Evolutionary conservation across 2,113 vertebrate genomes (phyloP).

Genomic region (Candoia aspera): DNA sequence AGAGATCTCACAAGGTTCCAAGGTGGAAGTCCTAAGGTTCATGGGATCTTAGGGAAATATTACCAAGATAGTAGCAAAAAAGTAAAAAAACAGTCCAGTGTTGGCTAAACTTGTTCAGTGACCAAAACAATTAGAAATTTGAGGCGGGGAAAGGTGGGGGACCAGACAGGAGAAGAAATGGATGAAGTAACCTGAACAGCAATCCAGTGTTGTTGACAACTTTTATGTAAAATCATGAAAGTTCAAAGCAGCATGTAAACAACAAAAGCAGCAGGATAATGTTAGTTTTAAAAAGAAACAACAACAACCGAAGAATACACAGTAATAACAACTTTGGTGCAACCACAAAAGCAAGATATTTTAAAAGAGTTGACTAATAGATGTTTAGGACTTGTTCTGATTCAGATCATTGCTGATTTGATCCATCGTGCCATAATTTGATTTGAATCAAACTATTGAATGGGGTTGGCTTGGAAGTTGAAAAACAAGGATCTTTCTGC

Average conservation of each 20-base stretch:
- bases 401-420: background rate
- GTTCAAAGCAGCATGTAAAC: background rate
- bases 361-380: background rate
- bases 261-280: background rate
- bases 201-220: too few species aligned
- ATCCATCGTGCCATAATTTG: background rate
- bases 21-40: background rate
- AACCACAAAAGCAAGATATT: background rate
- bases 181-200: background rate
- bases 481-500: background rate
- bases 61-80: background rate
- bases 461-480: background rate
- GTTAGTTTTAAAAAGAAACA: background rate
- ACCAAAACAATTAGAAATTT: background rate
- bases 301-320: background rate
- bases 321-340: background rate
- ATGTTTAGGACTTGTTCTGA: background rate
- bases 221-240: background rate
- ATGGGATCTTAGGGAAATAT: background rate
- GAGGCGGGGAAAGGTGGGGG: background rate
- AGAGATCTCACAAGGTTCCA: background rate
- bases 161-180: background rate
- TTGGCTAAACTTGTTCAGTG: background rate
- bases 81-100: background rate
- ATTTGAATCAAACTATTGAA: background rate